phyloP scores from a whole-genome alignment of 2,113 vertebrate species.

The Lates calcarifer region DNA sequence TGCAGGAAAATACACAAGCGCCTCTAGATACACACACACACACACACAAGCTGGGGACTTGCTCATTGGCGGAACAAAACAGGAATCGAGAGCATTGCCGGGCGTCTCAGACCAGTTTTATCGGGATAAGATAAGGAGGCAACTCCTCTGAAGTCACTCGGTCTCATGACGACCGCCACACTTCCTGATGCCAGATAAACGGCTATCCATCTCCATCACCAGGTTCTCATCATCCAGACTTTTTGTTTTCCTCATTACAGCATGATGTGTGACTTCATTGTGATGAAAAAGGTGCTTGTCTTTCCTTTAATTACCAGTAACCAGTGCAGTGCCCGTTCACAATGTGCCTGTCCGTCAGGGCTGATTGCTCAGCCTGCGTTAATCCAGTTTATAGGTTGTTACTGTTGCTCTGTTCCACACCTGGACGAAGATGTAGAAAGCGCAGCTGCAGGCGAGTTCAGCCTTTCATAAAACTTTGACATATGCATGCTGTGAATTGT shows the following conservation, averaged over 20 bases:
- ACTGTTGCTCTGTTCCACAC: no score
- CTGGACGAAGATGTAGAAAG: no score
- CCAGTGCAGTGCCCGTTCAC: no score
- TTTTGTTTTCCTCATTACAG: constrained; percentile 9
- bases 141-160: constrained; percentile 39
- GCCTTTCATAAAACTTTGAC: no score
- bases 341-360: no score
- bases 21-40: constrained; percentile 20
- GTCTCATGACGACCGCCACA: constrained; percentile 44
- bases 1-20: neutral
- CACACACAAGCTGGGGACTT: constrained; percentile 23
- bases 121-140: constrained; percentile 50
- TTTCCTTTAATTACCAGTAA: neutral
- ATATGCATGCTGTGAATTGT: no score
- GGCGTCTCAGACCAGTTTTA: constrained; percentile 40
- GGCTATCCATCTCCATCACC: constrained; percentile 33
- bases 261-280: constrained; percentile 37
- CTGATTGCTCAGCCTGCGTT: no score
- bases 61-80: constrained; percentile 47
- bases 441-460: no score
- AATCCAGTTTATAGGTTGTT: no score
- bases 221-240: neutral
- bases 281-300: neutral
- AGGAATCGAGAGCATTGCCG: constrained; percentile 44
- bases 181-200: constrained; percentile 73